Base-by-base conservation (phyloP, 1,140 invertebrate species). In the Nixonia krombeini region DNA sequence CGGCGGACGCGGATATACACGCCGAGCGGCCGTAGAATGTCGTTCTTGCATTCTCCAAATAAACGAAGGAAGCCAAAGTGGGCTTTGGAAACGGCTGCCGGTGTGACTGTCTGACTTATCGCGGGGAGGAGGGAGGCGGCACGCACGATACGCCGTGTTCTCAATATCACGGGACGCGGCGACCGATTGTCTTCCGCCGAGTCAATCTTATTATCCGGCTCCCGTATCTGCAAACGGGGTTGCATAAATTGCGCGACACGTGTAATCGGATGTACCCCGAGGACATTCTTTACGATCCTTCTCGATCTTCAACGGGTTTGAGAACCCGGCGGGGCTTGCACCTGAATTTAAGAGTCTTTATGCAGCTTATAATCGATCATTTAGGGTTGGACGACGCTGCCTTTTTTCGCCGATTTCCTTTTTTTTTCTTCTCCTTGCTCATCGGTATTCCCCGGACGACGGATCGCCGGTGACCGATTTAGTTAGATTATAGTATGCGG, bases 11-110 rank as follows among this genome's bases (percentile, higher is more conserved):
- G 70, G 72, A 82, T 80, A 80, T 79, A n/a, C n/a, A n/a, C n/a
- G 78, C 79, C 79, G 77, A 82, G 78, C 74, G 67, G 62, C 47
- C 61, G 28, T 57, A 56, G 78, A 79, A 80, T 80, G 65, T 68
- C 64, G 47, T 53, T 66, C 38, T 38, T 70, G 56, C 46, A 59
- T 78, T 79, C 70, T 65, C 62, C 71, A 71, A 73, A 81, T 77
- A 79, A 79, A 76, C 69, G 73, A 70, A 33, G 6, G 9, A 23
- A 42, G 26, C 38, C 18, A 52, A 65, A 63, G 46, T 41, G 44
- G 12, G 47, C 18, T 26, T 52, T 29, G 46, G 52, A 38, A 53
- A 44, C 42, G 45, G 33, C 45, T 31, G 50, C 42, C 42, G 28
- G n/a, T n/a, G n/a, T n/a, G n/a, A n/a, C n/a, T n/a, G n/a, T n/a